A percentile compares a stretch with the other conserved stretches of the same genome.
phyloP scores from a whole-genome alignment of 2,797 vertebrate genomes.

The Neostethus bicornis region DNA sequence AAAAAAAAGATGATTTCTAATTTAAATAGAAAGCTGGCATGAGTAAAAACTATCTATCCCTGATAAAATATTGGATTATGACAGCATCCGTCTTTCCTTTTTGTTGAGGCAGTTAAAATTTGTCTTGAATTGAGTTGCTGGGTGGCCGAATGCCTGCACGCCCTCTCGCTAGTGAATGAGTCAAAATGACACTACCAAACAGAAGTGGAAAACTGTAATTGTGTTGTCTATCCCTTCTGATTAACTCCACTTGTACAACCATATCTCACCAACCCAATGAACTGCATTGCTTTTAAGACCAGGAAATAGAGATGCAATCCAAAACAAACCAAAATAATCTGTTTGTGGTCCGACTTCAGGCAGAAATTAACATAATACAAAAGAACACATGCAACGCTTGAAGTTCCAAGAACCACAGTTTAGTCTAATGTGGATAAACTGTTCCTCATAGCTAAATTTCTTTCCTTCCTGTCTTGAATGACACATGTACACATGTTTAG shows the following conservation, averaged over 20 bases:
- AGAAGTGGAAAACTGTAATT: constrained; percentile 12
- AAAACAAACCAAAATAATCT: constrained; percentile 60
- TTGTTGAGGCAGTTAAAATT: not conserved
- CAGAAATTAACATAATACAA: constrained; percentile 54
- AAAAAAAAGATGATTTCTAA: no score
- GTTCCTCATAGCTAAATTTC: constrained; percentile 41
- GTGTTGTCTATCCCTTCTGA: constrained; percentile 38
- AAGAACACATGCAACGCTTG: constrained; percentile 54
- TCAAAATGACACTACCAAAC: constrained; percentile 6
- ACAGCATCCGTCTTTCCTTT: no score
- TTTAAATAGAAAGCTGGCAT: no score
- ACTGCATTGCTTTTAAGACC: constrained; percentile 52
- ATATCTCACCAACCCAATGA: constrained; percentile 35
- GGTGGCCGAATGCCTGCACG: constrained; percentile 18
- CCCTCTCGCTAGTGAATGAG: constrained; percentile 2
- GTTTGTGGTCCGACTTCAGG: constrained; percentile 52
- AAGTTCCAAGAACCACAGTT: constrained; percentile 67
- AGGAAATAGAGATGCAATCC: constrained; percentile 49
- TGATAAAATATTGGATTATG: no score
- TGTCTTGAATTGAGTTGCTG: constrained; percentile 1
- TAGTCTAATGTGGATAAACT: constrained; percentile 43
- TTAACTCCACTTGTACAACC: constrained; percentile 6
- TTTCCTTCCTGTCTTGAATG: constrained; percentile 55
- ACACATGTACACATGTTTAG: constrained; percentile 30
- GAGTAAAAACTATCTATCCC: no score